phyloP scores from a whole-genome alignment of 2,888 invertebrate species.

The Nomada fucata region DNA sequence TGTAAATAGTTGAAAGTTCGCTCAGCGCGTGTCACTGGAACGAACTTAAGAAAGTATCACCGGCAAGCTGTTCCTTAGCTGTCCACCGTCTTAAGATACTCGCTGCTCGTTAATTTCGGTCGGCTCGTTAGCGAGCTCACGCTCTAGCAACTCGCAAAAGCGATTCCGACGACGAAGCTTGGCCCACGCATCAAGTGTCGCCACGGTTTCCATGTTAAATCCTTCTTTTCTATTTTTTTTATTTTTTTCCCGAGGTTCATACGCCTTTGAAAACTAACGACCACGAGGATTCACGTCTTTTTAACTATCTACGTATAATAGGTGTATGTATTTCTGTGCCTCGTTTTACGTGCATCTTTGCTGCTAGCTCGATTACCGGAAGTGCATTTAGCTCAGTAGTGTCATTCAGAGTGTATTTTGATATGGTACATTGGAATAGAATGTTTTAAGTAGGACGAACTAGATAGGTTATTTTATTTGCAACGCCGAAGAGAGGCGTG shows the following conservation, averaged over 20 bases:
- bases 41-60: background rate
- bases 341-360: background rate
- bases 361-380: background rate
- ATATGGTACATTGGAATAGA: too few relatives aligned
- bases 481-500: too few relatives aligned
- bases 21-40: background rate
- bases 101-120: constrained; percentile 31
- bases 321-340: background rate
- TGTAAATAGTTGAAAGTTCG: rapidly evolving
- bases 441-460: too few relatives aligned
- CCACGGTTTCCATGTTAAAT: constrained; percentile 1
- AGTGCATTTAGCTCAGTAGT: constrained; percentile 3
- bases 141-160: constrained; percentile 21
- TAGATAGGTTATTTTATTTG: too few relatives aligned
- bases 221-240: background rate
- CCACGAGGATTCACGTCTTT: background rate
- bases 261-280: constrained; percentile 14
- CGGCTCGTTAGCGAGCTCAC: constrained; percentile 31
- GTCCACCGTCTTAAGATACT: constrained; percentile 2
- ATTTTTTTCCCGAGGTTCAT: background rate
- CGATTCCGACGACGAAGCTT: background rate
- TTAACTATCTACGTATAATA: background rate
- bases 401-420: background rate
- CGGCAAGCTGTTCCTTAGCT: background rate
- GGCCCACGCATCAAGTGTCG: constrained; percentile 11